These are phyloP conservation scores for Linurgus olivaceus DNA, from an alignment of 2,797 vertebrate genomes.

Conservation along the genomic window DNA sequence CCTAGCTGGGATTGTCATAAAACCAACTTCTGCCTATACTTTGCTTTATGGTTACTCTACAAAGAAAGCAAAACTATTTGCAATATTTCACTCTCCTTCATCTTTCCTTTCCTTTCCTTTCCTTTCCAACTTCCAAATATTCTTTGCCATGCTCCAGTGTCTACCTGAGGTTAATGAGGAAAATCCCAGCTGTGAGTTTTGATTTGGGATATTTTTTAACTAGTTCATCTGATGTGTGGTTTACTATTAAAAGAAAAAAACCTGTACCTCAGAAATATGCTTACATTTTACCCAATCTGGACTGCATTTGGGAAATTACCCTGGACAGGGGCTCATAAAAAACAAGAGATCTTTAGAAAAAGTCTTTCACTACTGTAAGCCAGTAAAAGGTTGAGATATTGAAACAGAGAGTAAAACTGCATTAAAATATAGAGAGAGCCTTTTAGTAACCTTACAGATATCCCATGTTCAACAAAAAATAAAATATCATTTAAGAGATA, in stretches of 20 bases:
- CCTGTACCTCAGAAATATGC: neutral
- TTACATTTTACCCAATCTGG: constrained; percentile 1
- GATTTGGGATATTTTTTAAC: constrained; percentile 19
- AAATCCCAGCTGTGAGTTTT: constrained; percentile 13
- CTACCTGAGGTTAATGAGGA: neutral
- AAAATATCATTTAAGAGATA: neutral
- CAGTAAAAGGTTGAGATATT: neutral
- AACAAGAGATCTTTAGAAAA: neutral
- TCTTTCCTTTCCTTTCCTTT: neutral
- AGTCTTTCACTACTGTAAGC: constrained; percentile 15
- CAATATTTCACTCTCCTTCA: neutral
- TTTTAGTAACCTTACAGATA: neutral
- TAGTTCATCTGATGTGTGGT: neutral
- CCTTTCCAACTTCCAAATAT: neutral
- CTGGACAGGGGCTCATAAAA: constrained; percentile 13
- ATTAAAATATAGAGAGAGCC: neutral
- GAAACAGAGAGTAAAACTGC: neutral
- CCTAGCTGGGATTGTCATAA: constrained; percentile 53
- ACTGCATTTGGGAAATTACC: constrained; percentile 20
- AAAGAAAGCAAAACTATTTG: neutral
- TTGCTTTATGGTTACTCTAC: neutral
- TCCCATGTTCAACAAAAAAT: neutral
- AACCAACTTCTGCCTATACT: constrained; percentile 3
- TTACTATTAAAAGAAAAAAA: neutral
- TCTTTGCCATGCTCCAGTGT: neutral